phyloP scores from a whole-genome alignment of 2,888 invertebrate genomes.

The Meandrusa payeni region DNA sequence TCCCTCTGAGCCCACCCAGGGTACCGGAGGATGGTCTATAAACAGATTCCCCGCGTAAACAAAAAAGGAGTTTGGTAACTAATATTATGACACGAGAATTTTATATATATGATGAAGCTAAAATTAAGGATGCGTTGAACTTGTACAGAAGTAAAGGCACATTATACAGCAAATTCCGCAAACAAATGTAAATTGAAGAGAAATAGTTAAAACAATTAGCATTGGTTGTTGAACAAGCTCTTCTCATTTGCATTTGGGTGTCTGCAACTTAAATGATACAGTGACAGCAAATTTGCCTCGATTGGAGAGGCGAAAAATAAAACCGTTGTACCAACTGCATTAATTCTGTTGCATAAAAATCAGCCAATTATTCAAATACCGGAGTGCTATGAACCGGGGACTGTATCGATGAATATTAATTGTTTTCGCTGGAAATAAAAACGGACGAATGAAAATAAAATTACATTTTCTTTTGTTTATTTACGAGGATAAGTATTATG shows the following conservation, averaged over 20 bases:
- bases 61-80: too few species aligned
- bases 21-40: too few species aligned
- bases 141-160: not conserved
- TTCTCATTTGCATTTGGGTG: conserved; percentile 22
- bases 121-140: too few species aligned
- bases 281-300: conserved; percentile 36
- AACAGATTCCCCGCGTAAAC: too few species aligned
- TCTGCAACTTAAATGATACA: conserved; percentile 27
- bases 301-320: conserved; percentile 49
- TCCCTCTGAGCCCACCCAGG: too few species aligned
- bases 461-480: too few species aligned
- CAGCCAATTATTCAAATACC: conserved; percentile 78
- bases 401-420: conserved; percentile 75
- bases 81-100: too few species aligned
- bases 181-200: conserved; percentile 19
- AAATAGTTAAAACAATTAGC: conserved; percentile 22
- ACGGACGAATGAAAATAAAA: conserved; percentile 24
- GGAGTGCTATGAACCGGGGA: conserved; percentile 61
- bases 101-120: too few species aligned
- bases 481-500: too few species aligned
- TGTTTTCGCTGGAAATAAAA: conserved; percentile 57
- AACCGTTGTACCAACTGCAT: conserved; percentile 71
- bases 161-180: conserved; percentile 1
- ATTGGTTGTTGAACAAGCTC: conserved; percentile 19
- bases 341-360: conserved; percentile 78